Percentiles rank a stretch among this genome's conserved stretches.
phyloP scores from a whole-genome alignment of 2,888 invertebrate species.

The Blastobasis lacticolella region DNA sequence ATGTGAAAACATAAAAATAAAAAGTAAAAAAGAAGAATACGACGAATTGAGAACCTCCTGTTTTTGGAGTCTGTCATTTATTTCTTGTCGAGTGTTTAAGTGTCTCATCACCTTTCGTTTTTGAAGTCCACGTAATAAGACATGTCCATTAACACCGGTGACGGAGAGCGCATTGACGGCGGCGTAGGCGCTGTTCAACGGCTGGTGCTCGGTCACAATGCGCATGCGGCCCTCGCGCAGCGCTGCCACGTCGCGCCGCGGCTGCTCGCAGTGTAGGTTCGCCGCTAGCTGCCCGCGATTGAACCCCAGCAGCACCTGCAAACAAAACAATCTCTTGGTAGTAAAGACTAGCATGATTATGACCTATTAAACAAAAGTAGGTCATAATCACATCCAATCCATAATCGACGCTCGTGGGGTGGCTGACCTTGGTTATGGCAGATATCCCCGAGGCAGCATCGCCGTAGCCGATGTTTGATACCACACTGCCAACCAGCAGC shows the following conservation, averaged over 20 bases:
- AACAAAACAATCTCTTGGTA: not conserved
- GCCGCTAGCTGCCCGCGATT: slow-evolving; percentile 79
- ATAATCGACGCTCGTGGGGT: too few relatives aligned
- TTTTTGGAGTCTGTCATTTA: too few relatives aligned
- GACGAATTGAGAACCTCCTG: too few relatives aligned
- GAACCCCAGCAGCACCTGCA: slow-evolving; percentile 75
- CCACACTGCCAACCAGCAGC: slow-evolving; percentile 71
- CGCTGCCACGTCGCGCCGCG: slow-evolving; percentile 66
- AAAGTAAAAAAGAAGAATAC: too few relatives aligned
- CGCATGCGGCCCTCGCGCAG: slow-evolving; percentile 66
- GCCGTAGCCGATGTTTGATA: slow-evolving; percentile 62
- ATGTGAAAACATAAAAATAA: too few relatives aligned
- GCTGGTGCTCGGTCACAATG: slow-evolving; percentile 73
- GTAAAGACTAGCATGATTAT: not conserved
- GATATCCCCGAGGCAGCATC: slow-evolving; percentile 66
- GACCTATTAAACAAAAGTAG: not conserved
- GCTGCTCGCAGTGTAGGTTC: slow-evolving; percentile 79
- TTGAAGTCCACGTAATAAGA: slow-evolving; percentile 40
- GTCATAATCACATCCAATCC: too few relatives aligned
- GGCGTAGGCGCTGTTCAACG: slow-evolving; percentile 65
- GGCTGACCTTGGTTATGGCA: slow-evolving; percentile 71
- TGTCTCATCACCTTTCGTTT: slow-evolving; percentile 47
- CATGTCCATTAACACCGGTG: slow-evolving; percentile 46
- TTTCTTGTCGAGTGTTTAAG: too few relatives aligned
- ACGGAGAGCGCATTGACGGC: slow-evolving; percentile 49